Base-by-base conservation (phyloP, 2,888 invertebrate species). In the Leucozona laternaria region DNA sequence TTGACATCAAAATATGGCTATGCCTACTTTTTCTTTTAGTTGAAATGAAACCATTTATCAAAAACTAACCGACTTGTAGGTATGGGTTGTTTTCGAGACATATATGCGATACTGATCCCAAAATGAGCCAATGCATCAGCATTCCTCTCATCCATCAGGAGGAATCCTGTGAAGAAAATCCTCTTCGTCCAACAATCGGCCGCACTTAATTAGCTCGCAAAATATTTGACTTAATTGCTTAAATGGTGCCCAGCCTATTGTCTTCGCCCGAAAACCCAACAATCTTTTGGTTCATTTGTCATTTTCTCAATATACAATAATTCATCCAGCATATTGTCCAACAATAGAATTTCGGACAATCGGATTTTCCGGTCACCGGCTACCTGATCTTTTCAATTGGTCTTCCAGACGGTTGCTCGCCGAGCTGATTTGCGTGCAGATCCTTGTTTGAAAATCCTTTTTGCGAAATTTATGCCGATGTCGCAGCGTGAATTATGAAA, bases 191-290 rank as follows among this genome's bases (percentile, higher is more conserved):
- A 43, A 43, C 43, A 43, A 43, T 43, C 17, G 17, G 17, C 40
- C 11, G 40, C 28, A 68, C 78, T 70, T 86, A 86, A 86, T 86
- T 86, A 79, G 81, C 73, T 86, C 86, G 86, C 82, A 86, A 86
- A 86, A 86, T 79, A 86, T 86, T 86, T 79, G 82, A 86, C 86
- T 82, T 86, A 86, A 86, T 86, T 86, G 81, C 68, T 70, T 70
- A 68, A 81, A 85, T 77, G 50, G 72, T 77, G 78, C 31, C 81
- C 86, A 71, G 62, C 86, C 82, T 78, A 81, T 86, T 86, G 86
- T 86, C 40, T 66, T 79, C 58, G 81, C 75, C 80, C n/a, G 40
- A 20, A 85, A 77, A 77, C 76, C 81, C 72, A 66, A 77, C 80
- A 66, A 77, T 72, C 43, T 25, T 40, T 31, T 31, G 80, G 62